Percentiles rank a stretch among this genome's conserved stretches.
Conservation (phyloP, 2,888 invertebrate genomes). For the Harpalus rubripes region DNA sequence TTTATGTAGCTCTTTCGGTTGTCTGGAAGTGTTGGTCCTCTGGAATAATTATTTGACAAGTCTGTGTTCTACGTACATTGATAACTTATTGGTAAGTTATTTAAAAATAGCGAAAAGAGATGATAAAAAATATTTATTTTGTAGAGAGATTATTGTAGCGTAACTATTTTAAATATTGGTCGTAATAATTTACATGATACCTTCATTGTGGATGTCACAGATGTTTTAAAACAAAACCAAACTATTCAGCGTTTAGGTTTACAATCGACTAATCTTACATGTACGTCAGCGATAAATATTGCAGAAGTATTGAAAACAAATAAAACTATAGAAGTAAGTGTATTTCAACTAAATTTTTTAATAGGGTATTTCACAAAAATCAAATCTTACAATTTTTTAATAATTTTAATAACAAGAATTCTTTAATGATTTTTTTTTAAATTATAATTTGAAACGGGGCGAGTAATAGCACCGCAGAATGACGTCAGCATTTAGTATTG, state of each 20-base stretch:
- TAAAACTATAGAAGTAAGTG: slow-evolving; percentile 54
- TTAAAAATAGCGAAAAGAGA: neutral
- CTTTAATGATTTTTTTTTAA: no score
- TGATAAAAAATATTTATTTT: slow-evolving; percentile 13
- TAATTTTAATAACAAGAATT: no score
- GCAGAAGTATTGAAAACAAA: slow-evolving; percentile 44
- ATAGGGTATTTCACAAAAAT: no score
- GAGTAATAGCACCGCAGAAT: no score
- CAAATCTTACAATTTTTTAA: no score
- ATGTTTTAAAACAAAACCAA: slow-evolving; percentile 41
- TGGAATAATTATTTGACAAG: slow-evolving; percentile 58
- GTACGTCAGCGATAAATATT: slow-evolving; percentile 30
- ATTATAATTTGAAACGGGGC: no score
- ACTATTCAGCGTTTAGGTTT: slow-evolving; percentile 53
- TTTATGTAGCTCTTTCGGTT: slow-evolving; percentile 82
- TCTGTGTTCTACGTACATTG: slow-evolving; percentile 22
- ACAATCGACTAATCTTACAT: slow-evolving; percentile 52
- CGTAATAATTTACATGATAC: slow-evolving; percentile 38
- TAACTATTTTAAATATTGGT: slow-evolving; percentile 58
- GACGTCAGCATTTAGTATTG: no score
- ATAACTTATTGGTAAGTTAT: slow-evolving; percentile 48
- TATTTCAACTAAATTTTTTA: slow-evolving; percentile 5
- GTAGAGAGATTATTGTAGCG: slow-evolving; percentile 45
- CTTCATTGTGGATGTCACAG: slow-evolving; percentile 37
- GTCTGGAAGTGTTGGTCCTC: slow-evolving; percentile 73